A percentile compares a stretch with the other conserved stretches of the same genome.
phyloP scores from a whole-genome alignment of 1,140 invertebrate species.

The Drosophila bipectinata region DNA sequence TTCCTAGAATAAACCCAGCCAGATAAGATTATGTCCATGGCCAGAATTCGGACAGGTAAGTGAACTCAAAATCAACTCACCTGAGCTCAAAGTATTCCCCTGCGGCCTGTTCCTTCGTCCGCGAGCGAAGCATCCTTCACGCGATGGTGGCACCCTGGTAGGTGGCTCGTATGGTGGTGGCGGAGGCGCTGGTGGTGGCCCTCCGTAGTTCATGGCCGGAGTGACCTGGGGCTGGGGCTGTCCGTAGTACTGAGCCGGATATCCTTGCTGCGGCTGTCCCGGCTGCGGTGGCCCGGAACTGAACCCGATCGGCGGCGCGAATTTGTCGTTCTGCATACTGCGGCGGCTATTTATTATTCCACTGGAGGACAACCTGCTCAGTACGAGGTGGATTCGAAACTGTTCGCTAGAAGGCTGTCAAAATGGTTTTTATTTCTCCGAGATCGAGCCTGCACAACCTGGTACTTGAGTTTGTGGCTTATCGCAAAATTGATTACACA shows the following conservation, averaged over 20 bases:
- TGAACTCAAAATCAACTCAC: constrained; percentile 31
- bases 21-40: constrained; percentile 41
- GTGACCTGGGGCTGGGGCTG: constrained; percentile 9
- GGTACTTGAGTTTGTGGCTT: constrained; percentile 1
- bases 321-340: constrained; percentile 36
- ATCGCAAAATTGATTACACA: constrained; percentile 7
- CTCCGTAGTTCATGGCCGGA: constrained; percentile 34
- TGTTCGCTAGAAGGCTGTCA: constrained; percentile 1
- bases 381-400: constrained; percentile 20
- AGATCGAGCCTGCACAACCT: constrained; percentile 16
- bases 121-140: constrained; percentile 32
- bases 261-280: constrained; percentile 17
- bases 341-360: background rate
- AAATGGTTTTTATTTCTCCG: constrained; percentile 15
- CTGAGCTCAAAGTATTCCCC: constrained; percentile 39
- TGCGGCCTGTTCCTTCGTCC: constrained; percentile 56
- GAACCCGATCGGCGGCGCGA: constrained; percentile 13
- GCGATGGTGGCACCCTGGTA: constrained; percentile 16
- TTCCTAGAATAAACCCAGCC: background rate
- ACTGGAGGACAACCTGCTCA: constrained; percentile 5
- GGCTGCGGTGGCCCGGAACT: constrained; percentile 6
- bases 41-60: constrained; percentile 8
- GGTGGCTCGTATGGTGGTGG: constrained; percentile 1
- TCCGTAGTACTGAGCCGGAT: constrained; percentile 30
- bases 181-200: constrained; percentile 6